Conservation (phyloP, 2,888 invertebrate species). For the Agriotes lineatus region DNA sequence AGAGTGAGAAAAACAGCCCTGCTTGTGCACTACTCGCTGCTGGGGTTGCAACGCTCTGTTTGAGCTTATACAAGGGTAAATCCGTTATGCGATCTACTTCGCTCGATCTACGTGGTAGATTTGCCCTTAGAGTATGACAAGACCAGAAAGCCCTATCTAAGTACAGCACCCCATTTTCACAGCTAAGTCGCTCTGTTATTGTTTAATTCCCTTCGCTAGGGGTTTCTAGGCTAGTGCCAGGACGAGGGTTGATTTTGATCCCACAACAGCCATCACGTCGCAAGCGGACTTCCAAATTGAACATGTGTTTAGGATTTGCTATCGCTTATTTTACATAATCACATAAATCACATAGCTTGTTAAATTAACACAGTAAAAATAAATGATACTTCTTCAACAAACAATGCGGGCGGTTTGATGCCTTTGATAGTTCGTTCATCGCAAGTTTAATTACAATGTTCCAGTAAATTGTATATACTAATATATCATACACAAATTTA, state of each 20-base stretch:
- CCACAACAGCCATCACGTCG: neutral
- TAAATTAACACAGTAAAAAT: neutral
- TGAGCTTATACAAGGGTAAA: neutral
- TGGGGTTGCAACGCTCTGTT: neutral
- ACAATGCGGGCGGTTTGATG: constrained; percentile 3
- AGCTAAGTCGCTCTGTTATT: constrained; percentile 27
- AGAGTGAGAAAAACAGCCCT: constrained; percentile 12
- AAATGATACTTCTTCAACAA: neutral
- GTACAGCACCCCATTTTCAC: constrained; percentile 25
- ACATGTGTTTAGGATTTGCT: neutral
- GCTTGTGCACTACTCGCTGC: neutral
- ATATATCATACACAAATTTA: too few relatives aligned
- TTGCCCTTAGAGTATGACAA: neutral
- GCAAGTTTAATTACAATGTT: too few relatives aligned
- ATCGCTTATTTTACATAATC: neutral
- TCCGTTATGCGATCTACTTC: constrained; percentile 12
- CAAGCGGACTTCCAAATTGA: neutral
- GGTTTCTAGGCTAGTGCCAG: constrained; percentile 4
- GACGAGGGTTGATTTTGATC: constrained; percentile 3
- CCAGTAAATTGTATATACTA: too few relatives aligned
- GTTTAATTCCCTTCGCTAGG: constrained; percentile 23
- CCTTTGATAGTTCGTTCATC: too few relatives aligned
- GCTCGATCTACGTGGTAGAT: neutral
- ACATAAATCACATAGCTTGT: constrained; percentile 1
- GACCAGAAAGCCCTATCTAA: neutral